Conservation (phyloP, 2,113 vertebrate genomes). For the Eurypyga helias region DNA sequence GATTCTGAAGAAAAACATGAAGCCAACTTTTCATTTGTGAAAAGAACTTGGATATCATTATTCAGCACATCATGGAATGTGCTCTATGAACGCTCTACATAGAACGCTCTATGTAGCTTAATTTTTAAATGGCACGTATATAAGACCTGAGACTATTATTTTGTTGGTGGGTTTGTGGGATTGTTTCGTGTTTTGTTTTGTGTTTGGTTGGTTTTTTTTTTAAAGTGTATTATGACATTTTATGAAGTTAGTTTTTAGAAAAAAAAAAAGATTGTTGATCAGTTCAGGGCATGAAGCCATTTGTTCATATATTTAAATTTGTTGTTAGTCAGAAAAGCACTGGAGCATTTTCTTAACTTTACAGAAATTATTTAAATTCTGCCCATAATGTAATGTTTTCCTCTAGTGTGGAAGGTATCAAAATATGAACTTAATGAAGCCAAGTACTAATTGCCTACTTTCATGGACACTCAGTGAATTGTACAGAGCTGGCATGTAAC, state of each 20-base stretch:
- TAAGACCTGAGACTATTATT: not conserved
- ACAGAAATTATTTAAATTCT: slow-evolving; percentile 55
- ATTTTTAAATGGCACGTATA: not conserved
- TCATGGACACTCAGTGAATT: not conserved
- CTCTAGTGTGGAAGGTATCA: not conserved
- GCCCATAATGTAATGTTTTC: not conserved
- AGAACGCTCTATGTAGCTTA: not conserved
- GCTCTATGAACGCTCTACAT: too few relatives aligned
- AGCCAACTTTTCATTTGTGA: not conserved
- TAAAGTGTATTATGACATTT: not conserved
- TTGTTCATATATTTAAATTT: slow-evolving; percentile 1
- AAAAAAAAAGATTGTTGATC: not conserved
- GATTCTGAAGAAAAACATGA: not conserved
- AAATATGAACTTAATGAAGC: slow-evolving; percentile 34
- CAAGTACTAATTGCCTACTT: not conserved
- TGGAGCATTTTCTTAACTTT: slow-evolving; percentile 54
- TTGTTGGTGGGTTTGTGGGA: too few relatives aligned
- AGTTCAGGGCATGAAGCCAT: not conserved
- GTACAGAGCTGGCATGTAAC: not conserved
- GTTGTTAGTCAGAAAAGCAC: slow-evolving; percentile 23
- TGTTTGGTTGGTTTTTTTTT: not conserved
- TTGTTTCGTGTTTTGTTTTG: too few relatives aligned
- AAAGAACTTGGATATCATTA: not conserved
- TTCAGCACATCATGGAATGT: not conserved
- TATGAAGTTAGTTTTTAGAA: not conserved